Evolutionary conservation across 2,113 vertebrate genomes (phyloP).

Genomic region (Anolis carolinensis): DNA sequence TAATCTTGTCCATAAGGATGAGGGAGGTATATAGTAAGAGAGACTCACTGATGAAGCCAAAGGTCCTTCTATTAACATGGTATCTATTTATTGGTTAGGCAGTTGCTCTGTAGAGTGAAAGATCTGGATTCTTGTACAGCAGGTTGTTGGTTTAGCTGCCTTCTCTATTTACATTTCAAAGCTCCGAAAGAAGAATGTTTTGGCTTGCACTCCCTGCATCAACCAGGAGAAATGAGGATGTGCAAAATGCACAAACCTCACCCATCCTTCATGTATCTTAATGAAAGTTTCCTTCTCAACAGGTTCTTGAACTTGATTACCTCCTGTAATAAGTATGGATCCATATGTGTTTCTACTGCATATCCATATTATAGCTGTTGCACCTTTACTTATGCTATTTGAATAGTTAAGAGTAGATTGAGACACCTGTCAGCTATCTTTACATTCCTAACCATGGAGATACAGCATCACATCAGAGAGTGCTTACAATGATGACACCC

Average conservation of each 20-base stretch:
- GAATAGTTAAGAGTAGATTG: neutral
- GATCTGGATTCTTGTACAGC: neutral
- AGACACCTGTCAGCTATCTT: neutral
- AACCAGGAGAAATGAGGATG: neutral
- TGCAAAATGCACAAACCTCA: neutral
- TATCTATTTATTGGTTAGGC: neutral
- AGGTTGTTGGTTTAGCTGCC: neutral
- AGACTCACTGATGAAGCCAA: neutral
- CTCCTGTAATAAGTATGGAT: neutral
- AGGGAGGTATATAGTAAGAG: neutral
- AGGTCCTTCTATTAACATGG: neutral
- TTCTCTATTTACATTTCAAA: neutral
- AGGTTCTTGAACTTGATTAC: neutral
- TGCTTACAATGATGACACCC: neutral
- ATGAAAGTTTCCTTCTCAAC: neutral
- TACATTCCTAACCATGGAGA: neutral
- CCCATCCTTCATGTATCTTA: neutral
- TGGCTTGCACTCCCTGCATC: neutral
- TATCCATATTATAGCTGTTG: neutral
- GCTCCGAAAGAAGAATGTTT: neutral
- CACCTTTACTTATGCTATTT: conserved; percentile 1
- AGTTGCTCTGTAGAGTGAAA: neutral
- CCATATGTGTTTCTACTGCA: neutral
- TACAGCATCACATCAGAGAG: neutral
- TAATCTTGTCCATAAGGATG: too few relatives aligned